These are phyloP conservation scores for Nothura maculosa DNA, from an alignment of 2,797 vertebrate genomes.

Conservation along the genomic window DNA sequence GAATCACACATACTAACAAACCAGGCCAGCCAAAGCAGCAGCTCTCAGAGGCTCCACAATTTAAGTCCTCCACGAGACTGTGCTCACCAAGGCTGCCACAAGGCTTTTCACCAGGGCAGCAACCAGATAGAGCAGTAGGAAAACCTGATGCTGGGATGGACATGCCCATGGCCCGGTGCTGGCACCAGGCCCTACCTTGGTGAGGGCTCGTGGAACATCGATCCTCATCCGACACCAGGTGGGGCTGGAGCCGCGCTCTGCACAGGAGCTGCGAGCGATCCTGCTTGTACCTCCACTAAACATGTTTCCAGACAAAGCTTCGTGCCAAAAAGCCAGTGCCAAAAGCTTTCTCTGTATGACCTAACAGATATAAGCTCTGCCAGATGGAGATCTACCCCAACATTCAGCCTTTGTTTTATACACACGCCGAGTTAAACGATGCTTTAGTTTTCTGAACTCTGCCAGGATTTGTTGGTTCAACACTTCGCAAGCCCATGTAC, in stretches of 20 bases:
- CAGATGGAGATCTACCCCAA: constrained; percentile 11
- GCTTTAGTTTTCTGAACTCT: not conserved
- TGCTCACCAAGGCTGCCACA: not conserved
- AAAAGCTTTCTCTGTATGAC: constrained; percentile 59
- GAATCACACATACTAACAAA: not conserved
- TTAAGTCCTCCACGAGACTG: constrained; percentile 1
- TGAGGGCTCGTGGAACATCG: constrained; percentile 19
- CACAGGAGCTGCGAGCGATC: constrained; percentile 13
- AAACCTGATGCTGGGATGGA: not conserved
- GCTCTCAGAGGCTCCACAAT: not conserved
- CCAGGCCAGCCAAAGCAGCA: not conserved
- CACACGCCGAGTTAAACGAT: not conserved
- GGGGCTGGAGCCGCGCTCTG: constrained; percentile 79
- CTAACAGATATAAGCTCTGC: constrained; percentile 38
- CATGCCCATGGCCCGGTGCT: constrained; percentile 42
- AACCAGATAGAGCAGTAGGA: not conserved
- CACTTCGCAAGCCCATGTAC: not conserved
- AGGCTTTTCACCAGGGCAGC: not conserved
- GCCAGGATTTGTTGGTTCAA: constrained; percentile 19
- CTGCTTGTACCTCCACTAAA: constrained; percentile 55
- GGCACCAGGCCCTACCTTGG: not conserved
- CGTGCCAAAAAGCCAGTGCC: constrained; percentile 50
- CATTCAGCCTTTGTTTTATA: constrained; percentile 27
- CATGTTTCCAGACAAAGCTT: constrained; percentile 73
- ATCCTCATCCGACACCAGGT: constrained; percentile 76